Evolutionary conservation across 92 coral and sea anemone species (phyloP), one percentile per base, ranked within the genome.

Genomic region (Muricea muricata): DNA sequence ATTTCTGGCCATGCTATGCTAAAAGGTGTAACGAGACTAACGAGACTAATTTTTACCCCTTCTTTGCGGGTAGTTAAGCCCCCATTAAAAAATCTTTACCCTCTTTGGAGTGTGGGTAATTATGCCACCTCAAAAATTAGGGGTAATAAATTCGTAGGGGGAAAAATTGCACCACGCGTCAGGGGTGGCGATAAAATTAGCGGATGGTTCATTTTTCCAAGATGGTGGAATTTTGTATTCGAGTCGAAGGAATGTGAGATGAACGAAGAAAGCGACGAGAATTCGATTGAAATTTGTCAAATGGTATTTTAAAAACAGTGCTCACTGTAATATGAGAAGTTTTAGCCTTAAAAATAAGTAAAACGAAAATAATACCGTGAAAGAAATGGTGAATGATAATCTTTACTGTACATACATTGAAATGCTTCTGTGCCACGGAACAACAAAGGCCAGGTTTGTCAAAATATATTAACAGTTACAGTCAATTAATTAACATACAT

Each of bases 21-120:
- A 2, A 11, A 28, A 1, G 33, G 32, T 24, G 68, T 60, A 60
- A 60, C 34, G n/a, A n/a, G n/a, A n/a, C 0, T 25, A 60, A n/a
- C n/a, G n/a, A 60, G 68, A 23, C 32, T 60, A 29, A 60, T 24
- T 60, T 60, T 60, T 60, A 24, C 33, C 68, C 68, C 34, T 60
- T 24, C 32, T 60, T 24, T 60, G 34, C 32, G 7, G 26, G 68
- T 28, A 28, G 24, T 0, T 54, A 15, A 3, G 61, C 25, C 61
- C 20, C 0, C 24, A 54, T 54, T 54, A 17, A 54, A 54, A 54
- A 54, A 54, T 15, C 0, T 54, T 60, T 23, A 31, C 6, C 68
- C 33, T 14, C 26, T 2, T 60, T 0, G 15, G 23, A 21, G 68
- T 0, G 68, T 60, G 2, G 26, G 68, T 60, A 6, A 17, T 21